Evolutionary conservation across 2,888 invertebrate species (phyloP).

Genomic region (Papilio protenor): DNA sequence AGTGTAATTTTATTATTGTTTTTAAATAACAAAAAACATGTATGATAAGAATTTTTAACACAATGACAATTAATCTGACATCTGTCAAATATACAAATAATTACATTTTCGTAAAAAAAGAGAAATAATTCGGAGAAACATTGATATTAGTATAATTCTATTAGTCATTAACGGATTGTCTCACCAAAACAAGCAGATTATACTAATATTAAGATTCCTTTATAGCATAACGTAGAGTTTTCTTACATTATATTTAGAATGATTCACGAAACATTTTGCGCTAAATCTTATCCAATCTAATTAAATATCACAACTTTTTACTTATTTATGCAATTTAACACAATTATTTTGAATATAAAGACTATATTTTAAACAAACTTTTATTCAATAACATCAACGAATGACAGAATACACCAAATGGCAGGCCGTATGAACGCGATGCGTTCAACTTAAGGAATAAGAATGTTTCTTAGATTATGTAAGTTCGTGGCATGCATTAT

Average conservation of each 20-base stretch:
- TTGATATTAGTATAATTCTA: slow-evolving; percentile 10
- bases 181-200: slow-evolving; percentile 27
- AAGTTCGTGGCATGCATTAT: neutral
- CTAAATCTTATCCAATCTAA: slow-evolving; percentile 46
- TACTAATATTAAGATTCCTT: slow-evolving; percentile 36
- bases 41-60: slow-evolving; percentile 57
- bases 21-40: slow-evolving; percentile 56
- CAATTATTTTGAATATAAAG: slow-evolving; percentile 51
- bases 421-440: slow-evolving; percentile 57
- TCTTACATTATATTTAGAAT: slow-evolving; percentile 66
- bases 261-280: slow-evolving; percentile 60
- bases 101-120: slow-evolving; percentile 43
- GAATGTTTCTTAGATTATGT: neutral
- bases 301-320: slow-evolving; percentile 49
- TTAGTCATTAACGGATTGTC: slow-evolving; percentile 5
- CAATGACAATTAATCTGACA: slow-evolving; percentile 73
- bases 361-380: slow-evolving; percentile 53
- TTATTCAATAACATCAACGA: slow-evolving; percentile 78
- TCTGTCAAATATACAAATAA: slow-evolving; percentile 67
- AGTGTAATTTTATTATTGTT: slow-evolving; percentile 50
- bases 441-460: slow-evolving; percentile 46
- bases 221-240: slow-evolving; percentile 50
- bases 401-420: slow-evolving; percentile 80
- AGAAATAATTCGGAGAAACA: slow-evolving; percentile 8
- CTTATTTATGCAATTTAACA: slow-evolving; percentile 52